phyloP scores from a whole-genome alignment of 1,140 invertebrate species.

The Drosophila busckii region DNA sequence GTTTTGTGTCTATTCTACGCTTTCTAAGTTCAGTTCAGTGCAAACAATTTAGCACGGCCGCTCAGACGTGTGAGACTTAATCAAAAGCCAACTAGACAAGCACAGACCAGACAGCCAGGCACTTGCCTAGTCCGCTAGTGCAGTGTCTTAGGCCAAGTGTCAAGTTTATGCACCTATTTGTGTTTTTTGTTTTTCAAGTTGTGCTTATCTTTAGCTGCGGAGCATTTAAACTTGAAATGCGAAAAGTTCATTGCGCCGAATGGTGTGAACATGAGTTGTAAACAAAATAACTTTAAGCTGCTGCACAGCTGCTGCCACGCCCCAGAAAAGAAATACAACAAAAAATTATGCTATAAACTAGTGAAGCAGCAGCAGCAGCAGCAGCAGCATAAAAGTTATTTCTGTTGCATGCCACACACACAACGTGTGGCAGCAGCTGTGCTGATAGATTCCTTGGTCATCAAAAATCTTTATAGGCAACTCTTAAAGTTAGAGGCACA shows the following conservation, averaged over 20 bases:
- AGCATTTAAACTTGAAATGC: constrained; percentile 65
- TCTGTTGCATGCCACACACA: not conserved
- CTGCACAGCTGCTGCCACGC: not conserved
- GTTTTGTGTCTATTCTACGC: too few relatives aligned
- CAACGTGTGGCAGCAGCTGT: too few relatives aligned
- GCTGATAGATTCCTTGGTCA: constrained; percentile 15
- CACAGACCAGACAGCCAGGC: constrained; percentile 2
- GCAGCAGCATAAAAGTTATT: not conserved
- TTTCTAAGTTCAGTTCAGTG: constrained; percentile 41
- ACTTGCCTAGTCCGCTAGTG: constrained; percentile 10
- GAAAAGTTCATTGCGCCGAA: constrained; percentile 64
- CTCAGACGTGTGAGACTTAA: constrained; percentile 57
- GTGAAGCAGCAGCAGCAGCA: not conserved
- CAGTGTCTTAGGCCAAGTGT: constrained; percentile 41
- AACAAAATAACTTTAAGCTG: constrained; percentile 31
- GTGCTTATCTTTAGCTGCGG: constrained; percentile 55
- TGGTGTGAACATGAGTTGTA: constrained; percentile 48
- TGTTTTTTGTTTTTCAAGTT: constrained; percentile 18
- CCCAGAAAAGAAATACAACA: not conserved
- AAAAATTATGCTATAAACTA: constrained; percentile 2
- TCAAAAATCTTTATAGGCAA: constrained; percentile 14
- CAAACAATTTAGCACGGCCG: constrained; percentile 73
- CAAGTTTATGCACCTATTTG: constrained; percentile 26
- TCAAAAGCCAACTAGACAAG: constrained; percentile 58
- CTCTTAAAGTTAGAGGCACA: too few relatives aligned